phyloP scores from a whole-genome alignment of 2,113 vertebrate species.

The Jaculus jaculus region DNA sequence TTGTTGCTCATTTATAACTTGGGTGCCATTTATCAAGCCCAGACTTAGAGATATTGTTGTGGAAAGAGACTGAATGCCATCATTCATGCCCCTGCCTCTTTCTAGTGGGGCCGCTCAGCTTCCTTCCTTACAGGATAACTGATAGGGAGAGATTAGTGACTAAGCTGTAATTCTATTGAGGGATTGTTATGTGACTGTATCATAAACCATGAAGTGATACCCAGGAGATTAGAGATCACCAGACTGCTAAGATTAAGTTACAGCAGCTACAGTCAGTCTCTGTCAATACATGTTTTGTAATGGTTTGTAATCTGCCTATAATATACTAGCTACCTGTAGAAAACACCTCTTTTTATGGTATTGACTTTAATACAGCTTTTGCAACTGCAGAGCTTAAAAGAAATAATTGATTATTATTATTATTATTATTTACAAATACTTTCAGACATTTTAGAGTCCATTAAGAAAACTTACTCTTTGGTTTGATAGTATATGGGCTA shows the following conservation, averaged over 20 bases:
- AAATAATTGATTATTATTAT: conserved; percentile 4
- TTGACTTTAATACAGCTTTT: conserved; percentile 38
- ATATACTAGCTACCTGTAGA: conserved; percentile 79
- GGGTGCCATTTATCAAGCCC: conserved; percentile 82
- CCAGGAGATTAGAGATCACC: conserved; percentile 82
- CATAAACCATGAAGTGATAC: conserved; percentile 79
- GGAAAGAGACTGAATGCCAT: conserved; percentile 79
- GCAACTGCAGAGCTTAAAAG: conserved; percentile 54
- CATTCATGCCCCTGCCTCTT: conserved; percentile 82
- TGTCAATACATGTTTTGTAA: conserved; percentile 75
- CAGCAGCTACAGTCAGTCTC: conserved; percentile 73
- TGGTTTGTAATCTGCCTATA: conserved; percentile 73
- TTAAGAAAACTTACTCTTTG: conserved; percentile 9
- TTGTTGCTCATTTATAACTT: conserved; percentile 83
- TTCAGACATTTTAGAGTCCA: background rate
- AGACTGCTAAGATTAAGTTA: conserved; percentile 79
- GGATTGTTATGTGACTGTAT: conserved; percentile 79
- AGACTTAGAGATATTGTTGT: conserved; percentile 81
- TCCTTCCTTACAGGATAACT: conserved; percentile 83
- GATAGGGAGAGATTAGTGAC: conserved; percentile 85
- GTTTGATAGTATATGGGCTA: background rate
- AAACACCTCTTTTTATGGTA: conserved; percentile 30
- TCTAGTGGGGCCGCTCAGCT: conserved; percentile 78
- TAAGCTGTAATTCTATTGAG: conserved; percentile 84
- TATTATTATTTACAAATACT: conserved; percentile 17